Percentiles rank a stretch among this genome's conserved stretches.
These are phyloP conservation scores for Cygnus buccinator DNA, from an alignment of 2,113 vertebrate species.

Conservation along the genomic window DNA sequence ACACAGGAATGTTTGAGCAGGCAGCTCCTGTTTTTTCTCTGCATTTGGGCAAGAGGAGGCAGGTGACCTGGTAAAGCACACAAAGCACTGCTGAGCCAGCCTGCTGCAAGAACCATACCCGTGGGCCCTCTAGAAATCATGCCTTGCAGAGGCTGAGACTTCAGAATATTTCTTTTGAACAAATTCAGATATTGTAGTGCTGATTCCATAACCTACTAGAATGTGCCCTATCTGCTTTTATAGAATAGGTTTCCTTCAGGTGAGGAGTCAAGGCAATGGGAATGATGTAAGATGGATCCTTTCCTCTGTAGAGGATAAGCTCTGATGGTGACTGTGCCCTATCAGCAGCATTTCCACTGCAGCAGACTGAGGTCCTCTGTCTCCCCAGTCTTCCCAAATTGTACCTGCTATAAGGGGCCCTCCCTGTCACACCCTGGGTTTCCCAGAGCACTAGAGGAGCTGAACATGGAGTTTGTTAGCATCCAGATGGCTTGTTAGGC, in stretches of 20 bases:
- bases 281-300: neutral
- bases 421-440: neutral
- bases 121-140: neutral
- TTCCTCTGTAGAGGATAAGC: accelerated
- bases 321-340: neutral
- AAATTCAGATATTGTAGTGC: neutral
- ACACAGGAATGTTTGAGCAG: neutral
- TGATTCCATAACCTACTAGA: neutral
- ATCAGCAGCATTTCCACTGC: neutral
- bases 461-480: accelerated
- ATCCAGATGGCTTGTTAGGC: neutral
- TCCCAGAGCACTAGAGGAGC: neutral
- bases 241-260: neutral
- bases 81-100: neutral
- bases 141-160: neutral
- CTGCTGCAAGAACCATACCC: accelerated
- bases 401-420: neutral
- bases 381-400: neutral
- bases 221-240: neutral
- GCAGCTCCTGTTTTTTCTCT: neutral
- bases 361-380: neutral
- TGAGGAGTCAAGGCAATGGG: neutral
- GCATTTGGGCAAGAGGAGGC: neutral
- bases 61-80: neutral
- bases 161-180: neutral